Base-by-base conservation (phyloP, 2,888 invertebrate species). In the Caenorhabditis sp. region DNA sequence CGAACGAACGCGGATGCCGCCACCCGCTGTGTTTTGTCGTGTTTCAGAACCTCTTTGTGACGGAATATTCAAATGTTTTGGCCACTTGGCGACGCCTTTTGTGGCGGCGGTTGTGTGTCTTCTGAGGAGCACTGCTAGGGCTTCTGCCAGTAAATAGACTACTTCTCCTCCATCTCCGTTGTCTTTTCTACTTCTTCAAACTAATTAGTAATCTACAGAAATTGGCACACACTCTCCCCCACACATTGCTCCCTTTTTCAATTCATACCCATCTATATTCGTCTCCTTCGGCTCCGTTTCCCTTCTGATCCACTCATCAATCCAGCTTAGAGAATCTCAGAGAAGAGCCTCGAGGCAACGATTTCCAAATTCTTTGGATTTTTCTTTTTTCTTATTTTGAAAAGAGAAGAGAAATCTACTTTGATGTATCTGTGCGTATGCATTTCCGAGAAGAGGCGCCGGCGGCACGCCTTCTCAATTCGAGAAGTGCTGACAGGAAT, bases 171-270 rank as follows among this genome's bases (percentile, higher is more conserved):
- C 71, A 55, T 44, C 53, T 64, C 50, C 51, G 40, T 56, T 61
- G 40, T 51, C 60, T 62, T 61, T 56, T 32, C 24, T 56, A 61
- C 71, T 55, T 37, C 58, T 24, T 40, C 72, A 64, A 72, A 72
- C 67, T 76, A 76, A 76, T 76, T 76, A 76, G 76, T 76, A 76
- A 67, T 76, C 76, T 76, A 61, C 64, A 65, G 65, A 65, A 74
- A 65, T 65, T 64, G 50, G 58, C 58, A 51, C 51, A 56, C 62
- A 62, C 50, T 35, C 40, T 13, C 37, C 28, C 24, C n/a, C n/a
- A n/a, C n/a, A n/a, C n/a, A 32, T 56, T 20, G 20, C 35, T 35
- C 47, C 18, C 22, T n/a, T n/a, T n/a, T 18, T 56, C 40, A 18
- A 35, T 51, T 50, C 22, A 18, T 35, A 56, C 28, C 20, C 71